Evolutionary conservation across 2,888 invertebrate genomes (phyloP).

Genomic region (Stenolophus ochropezus): DNA sequence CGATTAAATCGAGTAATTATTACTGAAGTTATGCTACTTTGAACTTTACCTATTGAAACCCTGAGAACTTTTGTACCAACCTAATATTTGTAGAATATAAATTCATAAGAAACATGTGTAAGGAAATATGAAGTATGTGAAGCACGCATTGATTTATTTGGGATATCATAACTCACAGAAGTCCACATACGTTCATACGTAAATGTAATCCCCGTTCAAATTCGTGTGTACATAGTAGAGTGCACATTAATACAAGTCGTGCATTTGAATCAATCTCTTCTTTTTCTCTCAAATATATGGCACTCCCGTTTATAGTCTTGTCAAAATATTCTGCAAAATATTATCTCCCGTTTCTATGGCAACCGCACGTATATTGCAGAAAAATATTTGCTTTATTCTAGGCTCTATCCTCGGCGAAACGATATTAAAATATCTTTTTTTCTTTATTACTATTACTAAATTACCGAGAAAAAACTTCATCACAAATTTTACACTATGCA

Average conservation of each 20-base stretch:
- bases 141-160: background rate
- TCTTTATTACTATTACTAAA: too few species aligned
- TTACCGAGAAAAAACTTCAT: too few species aligned
- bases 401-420: background rate
- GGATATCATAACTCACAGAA: background rate
- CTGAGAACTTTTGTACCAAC: too few species aligned
- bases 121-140: too few species aligned
- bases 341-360: slow-evolving; percentile 13
- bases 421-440: background rate
- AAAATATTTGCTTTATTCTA: slow-evolving; percentile 28
- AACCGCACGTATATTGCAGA: slow-evolving; percentile 34
- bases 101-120: too few species aligned
- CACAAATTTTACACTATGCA: too few species aligned
- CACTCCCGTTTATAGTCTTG: slow-evolving; percentile 9
- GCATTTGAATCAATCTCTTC: background rate
- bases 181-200: too few species aligned
- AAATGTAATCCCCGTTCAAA: background rate
- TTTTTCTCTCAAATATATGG: background rate
- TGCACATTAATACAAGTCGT: background rate
- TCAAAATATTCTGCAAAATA: slow-evolving; percentile 27
- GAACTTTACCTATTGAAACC: too few species aligned
- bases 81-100: too few species aligned
- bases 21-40: too few species aligned
- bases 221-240: background rate
- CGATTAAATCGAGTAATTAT: too few species aligned